Conservation (phyloP, 2,888 invertebrate species). For the Tetranychus truncatus region DNA sequence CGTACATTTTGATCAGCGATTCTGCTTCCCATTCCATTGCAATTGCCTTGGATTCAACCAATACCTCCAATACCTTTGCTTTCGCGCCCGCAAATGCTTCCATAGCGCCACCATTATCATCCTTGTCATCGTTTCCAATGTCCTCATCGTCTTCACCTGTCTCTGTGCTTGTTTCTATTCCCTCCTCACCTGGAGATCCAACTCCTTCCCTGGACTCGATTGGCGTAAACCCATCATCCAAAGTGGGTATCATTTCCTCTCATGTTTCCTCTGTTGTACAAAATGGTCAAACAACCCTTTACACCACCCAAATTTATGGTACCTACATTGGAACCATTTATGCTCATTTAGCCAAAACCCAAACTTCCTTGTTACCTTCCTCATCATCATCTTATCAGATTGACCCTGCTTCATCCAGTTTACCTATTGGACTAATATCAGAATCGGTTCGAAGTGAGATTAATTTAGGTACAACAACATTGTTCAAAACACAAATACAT, state of each 20-base stretch:
- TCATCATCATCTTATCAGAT: neutral
- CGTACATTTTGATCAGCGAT: neutral
- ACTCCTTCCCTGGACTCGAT: neutral
- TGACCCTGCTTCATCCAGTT: constrained; percentile 10
- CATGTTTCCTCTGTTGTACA: constrained; percentile 22
- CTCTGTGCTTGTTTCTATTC: neutral
- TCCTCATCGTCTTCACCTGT: neutral
- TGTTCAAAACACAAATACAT: constrained; percentile 24
- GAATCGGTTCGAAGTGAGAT: constrained; percentile 23
- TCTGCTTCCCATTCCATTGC: neutral
- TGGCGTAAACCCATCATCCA: neutral
- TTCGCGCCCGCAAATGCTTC: neutral
- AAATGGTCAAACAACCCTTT: constrained; percentile 22
- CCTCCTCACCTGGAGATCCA: neutral
- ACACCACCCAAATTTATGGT: constrained; percentile 25
- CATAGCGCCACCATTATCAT: neutral
- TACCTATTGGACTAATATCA: constrained; percentile 23
- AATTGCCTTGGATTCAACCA: neutral
- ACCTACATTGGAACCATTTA: constrained; percentile 26
- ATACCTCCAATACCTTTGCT: neutral
- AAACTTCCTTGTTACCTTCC: neutral
- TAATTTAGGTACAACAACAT: constrained; percentile 24
- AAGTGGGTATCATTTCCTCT: constrained; percentile 25
- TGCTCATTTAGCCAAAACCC: constrained; percentile 26
- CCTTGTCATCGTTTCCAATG: neutral